phyloP scores from a whole-genome alignment of 2,113 vertebrate species.

The Aspidoscelis tigris region DNA sequence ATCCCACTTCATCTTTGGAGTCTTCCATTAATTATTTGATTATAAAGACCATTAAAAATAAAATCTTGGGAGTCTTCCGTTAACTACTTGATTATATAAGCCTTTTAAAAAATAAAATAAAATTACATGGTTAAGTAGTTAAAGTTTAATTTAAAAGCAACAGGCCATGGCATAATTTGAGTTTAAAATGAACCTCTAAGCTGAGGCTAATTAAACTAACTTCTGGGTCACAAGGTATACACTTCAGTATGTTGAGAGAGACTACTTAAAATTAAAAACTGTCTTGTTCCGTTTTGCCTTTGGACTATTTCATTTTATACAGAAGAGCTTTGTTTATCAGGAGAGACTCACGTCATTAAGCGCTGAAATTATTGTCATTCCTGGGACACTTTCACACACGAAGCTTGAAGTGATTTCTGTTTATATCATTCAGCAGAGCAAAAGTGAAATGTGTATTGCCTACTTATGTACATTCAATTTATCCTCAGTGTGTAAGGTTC shows the following conservation, averaged over 20 bases:
- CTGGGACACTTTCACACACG: not conserved
- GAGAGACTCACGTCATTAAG: not conserved
- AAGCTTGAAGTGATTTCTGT: not conserved
- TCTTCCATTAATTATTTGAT: conserved; percentile 75
- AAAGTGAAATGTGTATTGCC: not conserved
- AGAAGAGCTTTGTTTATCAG: not conserved
- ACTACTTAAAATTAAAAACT: conserved; percentile 44
- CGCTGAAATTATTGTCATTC: not conserved
- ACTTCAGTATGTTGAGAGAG: conserved; percentile 55
- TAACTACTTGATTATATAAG: conserved; percentile 77
- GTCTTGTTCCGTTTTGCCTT: not conserved
- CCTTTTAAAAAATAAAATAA: conserved; percentile 71
- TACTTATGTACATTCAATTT: not conserved
- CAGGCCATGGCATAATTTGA: conserved; percentile 67
- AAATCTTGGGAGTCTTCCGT: conserved; percentile 63
- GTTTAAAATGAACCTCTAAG: conserved; percentile 64
- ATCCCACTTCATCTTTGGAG: conserved; percentile 59
- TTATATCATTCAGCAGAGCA: not conserved
- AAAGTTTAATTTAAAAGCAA: conserved; percentile 75
- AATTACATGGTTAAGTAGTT: conserved; percentile 67
- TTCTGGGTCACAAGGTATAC: conserved; percentile 66
- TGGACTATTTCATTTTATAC: not conserved
- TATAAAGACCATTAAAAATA: conserved; percentile 74
- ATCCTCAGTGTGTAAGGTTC: not conserved
- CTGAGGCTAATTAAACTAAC: conserved; percentile 72